Base-by-base conservation (phyloP, 2,797 vertebrate species). In the Alectoris magna region DNA sequence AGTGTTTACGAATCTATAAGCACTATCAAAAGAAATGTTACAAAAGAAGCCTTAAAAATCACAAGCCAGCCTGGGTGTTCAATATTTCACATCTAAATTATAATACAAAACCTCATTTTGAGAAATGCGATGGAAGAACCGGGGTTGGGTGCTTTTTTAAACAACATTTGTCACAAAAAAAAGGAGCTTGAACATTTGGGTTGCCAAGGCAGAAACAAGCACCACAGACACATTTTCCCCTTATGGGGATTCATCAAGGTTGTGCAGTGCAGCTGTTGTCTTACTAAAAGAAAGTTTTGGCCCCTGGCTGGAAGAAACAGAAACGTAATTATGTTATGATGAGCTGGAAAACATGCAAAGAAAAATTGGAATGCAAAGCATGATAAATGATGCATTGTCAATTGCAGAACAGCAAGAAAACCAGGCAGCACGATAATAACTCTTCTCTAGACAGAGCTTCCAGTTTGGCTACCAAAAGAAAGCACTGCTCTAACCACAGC, bases 291-390 rank as follows among this genome's bases (percentile, higher is more conserved):
- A 95, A 96, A 97, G 93, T 87, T 91, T 92, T 60, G 0, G 96
- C 87, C 95, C 95, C 95, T 97, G 96, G 95, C 95, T 97, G 95
- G 88, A 93, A 92, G 95, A 97, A 97, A 87, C 77, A 94, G 92
- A 90, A 96, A 94, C 34, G 46, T 96, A 96, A 98, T 97, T 97
- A 97, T 93, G 94, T 97, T 97, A 96, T 96, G 96, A 97, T 96
- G 96, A 97, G 96, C 97, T 97, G 92, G 96, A 95, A 94, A 91
- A 95, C 79, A 90, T 79, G 95, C 94, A 96, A 93, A 94, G 96
- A 94, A 96, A 97, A 96, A 95, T 82, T 96, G 95, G 95, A 78
- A 96, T 94, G 97, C 95, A 91, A 84, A 96, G 88, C 86, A n/a
- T 96, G 96, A 96, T 91, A 95, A 97, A 94, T 77, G 93, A 87